These are phyloP conservation scores for Oscheius sp. DNA, from an alignment of 2,888 invertebrate genomes.

Conservation along the genomic window DNA sequence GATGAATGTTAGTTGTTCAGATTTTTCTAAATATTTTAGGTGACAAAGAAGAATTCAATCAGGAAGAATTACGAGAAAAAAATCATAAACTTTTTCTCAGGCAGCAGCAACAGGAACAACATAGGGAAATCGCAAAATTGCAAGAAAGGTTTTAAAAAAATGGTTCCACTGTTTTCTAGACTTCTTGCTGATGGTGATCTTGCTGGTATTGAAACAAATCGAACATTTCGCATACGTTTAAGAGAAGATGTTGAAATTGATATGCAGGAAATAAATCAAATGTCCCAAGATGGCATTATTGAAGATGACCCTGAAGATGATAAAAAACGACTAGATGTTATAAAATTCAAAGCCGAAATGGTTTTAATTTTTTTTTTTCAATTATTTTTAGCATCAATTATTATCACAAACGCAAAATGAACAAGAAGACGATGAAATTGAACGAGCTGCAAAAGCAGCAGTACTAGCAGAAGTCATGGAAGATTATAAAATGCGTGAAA, in stretches of 20 bases:
- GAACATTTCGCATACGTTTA: conserved; percentile 54
- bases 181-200: conserved; percentile 59
- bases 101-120: conserved; percentile 54
- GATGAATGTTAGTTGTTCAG: conserved; percentile 40
- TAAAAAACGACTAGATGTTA: conserved; percentile 30
- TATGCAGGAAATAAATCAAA: not conserved
- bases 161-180: not conserved
- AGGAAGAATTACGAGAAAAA: conserved; percentile 53
- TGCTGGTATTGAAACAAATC: conserved; percentile 52
- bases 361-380: conserved; percentile 13
- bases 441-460: conserved; percentile 34
- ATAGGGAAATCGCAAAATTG: conserved; percentile 52
- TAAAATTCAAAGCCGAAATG: conserved; percentile 29
- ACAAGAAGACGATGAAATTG: conserved; percentile 33
- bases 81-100: conserved; percentile 54
- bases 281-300: conserved; percentile 10
- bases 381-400: not conserved
- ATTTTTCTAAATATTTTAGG: conserved; percentile 16
- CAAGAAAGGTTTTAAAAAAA: conserved; percentile 48
- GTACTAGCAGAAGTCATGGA: not conserved
- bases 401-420: not conserved
- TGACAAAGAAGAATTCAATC: conserved; percentile 56
- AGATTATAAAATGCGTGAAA: not conserved
- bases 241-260: conserved; percentile 33
- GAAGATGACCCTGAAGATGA: conserved; percentile 28